Evolutionary conservation across 2,113 vertebrate species (phyloP).

Genomic region (Gavia stellata): DNA sequence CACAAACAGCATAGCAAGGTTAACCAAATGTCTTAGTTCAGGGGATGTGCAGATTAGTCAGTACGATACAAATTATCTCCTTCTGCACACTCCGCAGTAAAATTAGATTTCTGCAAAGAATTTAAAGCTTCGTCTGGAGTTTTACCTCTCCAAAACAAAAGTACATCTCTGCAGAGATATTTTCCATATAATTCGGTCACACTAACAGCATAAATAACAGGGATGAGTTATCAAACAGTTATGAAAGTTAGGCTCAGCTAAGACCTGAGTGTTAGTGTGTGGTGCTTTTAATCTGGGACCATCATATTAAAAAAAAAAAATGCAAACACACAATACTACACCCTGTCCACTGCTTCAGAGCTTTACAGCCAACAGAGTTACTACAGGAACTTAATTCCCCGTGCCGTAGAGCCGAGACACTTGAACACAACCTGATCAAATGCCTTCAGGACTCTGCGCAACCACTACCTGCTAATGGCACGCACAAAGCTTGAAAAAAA

Average conservation of each 20-base stretch:
- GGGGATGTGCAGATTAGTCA: neutral
- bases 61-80: neutral
- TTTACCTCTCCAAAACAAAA: neutral
- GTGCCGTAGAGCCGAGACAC: neutral
- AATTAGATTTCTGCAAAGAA: neutral
- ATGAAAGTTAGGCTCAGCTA: neutral
- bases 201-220: neutral
- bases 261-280: neutral
- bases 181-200: neutral
- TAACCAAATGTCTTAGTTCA: neutral
- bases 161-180: neutral
- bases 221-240: neutral
- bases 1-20: neutral
- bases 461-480: neutral
- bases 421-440: conserved; percentile 29
- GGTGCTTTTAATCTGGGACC: neutral
- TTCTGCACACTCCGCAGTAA: neutral
- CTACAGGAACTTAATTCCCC: neutral
- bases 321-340: neutral
- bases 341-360: neutral
- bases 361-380: neutral
- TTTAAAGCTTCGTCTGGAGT: neutral
- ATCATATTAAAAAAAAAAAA: neutral
- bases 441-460: conserved; percentile 10
- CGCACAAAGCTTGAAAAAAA: neutral